Evolutionary conservation across 1,140 invertebrate species (phyloP), one percentile per base, ranked within the genome.

Genomic region (Anastatus disparis): DNA sequence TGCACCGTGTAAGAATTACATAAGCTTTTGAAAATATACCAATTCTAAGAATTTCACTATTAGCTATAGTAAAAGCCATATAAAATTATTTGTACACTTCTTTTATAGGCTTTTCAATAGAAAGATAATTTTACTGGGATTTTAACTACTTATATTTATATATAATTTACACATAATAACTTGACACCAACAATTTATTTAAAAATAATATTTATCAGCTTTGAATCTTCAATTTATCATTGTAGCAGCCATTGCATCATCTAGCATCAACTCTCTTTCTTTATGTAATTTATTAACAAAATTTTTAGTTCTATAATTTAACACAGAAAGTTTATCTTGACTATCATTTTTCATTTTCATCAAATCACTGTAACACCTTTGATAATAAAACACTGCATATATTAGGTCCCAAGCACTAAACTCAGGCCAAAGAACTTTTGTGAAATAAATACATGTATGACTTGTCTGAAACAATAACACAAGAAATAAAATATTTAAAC

Each of bases 361-460:
- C 15, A 86, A 71, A 58, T 84, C 75, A 69, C 74, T 65, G 66
- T 82, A 85, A 78, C 74, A 80, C 42, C 87, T 87, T 86, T 98
- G 97, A 82, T 94, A 98, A 77, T 93, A 89, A 77, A 98, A 91
- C 56, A 99, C 89, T 17, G 92, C 94, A 22, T 85, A 87, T 74
- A 97, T 87, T 27, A 99, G 88, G 85, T 97, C 91, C 95, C 95
- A 98, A 48, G 97, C 89, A 52, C 89, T 92, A 78, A 98, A 96
- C 80, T 98, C 95, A 20, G 97, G 97, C 97, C 97, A 98, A 20
- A 98, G 84, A 2, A 95, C 91, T 75, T 93, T 87, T 6, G 91
- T 89, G 82, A 96, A 96, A 78, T 93, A 92, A 20, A 96, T 79
- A 46, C 91, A 91, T 26, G 91, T 90, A 68, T 89, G 88, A 38